These are phyloP conservation scores for Rhipidura dahli DNA, from an alignment of 2,113 vertebrate genomes.

Conservation along the genomic window DNA sequence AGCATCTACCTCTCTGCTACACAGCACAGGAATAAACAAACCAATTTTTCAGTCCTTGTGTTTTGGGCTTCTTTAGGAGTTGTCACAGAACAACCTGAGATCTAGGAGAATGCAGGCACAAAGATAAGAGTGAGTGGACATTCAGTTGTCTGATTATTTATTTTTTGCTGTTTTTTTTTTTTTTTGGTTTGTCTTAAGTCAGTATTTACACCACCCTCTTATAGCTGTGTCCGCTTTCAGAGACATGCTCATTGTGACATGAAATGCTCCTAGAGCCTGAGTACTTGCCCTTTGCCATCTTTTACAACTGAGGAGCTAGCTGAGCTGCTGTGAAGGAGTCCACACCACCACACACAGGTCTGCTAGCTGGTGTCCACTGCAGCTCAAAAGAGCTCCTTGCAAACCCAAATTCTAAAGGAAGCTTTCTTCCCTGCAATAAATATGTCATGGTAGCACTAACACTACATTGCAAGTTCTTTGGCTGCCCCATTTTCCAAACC, in stretches of 20 bases:
- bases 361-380: neutral
- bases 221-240: neutral
- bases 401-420: neutral
- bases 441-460: neutral
- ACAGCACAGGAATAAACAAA: neutral
- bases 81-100: neutral
- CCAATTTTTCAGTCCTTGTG: neutral
- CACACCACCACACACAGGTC: neutral
- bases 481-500: neutral
- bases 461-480: neutral
- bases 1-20: neutral
- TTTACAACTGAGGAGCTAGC: neutral
- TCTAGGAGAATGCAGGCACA: neutral
- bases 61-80: neutral
- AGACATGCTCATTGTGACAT: neutral
- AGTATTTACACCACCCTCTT: neutral
- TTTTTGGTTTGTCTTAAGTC: neutral
- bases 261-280: neutral
- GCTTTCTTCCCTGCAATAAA: neutral
- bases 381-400: neutral
- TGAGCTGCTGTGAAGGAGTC: neutral
- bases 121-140: neutral
- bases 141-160: accelerated
- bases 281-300: neutral
- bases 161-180: neutral